Conservation (phyloP, 2,113 vertebrate genomes). For the Clupea harengus region DNA sequence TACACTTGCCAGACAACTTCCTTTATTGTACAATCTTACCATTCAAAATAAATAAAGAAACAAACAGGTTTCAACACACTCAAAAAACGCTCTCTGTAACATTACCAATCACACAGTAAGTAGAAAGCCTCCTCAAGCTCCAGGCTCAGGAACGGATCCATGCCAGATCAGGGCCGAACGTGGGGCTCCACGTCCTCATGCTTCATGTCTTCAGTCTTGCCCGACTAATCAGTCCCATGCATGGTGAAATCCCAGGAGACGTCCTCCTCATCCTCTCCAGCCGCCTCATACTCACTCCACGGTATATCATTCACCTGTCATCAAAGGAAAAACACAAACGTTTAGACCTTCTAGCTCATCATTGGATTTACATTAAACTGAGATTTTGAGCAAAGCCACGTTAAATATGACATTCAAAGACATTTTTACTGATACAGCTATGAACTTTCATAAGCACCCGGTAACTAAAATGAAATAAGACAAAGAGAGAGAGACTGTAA, state of each 20-base stretch:
- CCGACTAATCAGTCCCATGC: conserved; percentile 24
- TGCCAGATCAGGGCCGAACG: background rate
- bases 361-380: no score
- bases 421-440: no score
- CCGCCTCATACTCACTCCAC: conserved; percentile 38
- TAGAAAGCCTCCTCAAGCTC: background rate
- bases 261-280: conserved; percentile 41
- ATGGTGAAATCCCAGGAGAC: conserved; percentile 40
- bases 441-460: no score
- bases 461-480: no score
- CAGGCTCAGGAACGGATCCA: background rate
- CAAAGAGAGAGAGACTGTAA: no score
- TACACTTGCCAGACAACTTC: no score
- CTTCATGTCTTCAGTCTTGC: background rate
- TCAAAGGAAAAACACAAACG: background rate
- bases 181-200: background rate
- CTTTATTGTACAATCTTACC: no score
- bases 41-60: background rate
- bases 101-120: background rate
- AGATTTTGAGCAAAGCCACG: no score
- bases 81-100: background rate
- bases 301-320: conserved; percentile 51
- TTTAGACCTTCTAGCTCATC: no score
- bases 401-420: no score
- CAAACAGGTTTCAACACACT: background rate